A percentile compares a stretch with the other conserved stretches of the same genome.
These are phyloP conservation scores for Chelonus insularis DNA, from an alignment of 1,140 invertebrate genomes.

Conservation along the genomic window DNA sequence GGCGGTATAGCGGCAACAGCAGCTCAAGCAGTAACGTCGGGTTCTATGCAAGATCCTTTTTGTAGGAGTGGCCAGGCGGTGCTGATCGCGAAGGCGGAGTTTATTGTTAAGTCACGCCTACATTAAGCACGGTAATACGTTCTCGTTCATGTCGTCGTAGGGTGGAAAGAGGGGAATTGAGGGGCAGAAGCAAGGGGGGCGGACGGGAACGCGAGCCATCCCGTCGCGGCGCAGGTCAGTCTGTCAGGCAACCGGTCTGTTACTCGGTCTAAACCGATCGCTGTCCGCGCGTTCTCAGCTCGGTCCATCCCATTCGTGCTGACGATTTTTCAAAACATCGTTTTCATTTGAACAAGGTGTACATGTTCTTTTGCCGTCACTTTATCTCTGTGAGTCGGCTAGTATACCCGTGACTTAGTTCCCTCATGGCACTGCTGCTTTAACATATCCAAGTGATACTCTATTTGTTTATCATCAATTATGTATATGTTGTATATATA, in stretches of 20 bases:
- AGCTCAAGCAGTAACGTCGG: conserved; percentile 20
- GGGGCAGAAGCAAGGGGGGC: conserved; percentile 37
- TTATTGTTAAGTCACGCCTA: neutral
- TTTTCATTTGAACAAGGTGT: neutral
- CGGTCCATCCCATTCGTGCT: conserved; percentile 27
- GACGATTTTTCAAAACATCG: conserved; percentile 38
- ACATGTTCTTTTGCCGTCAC: neutral
- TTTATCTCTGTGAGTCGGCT: neutral
- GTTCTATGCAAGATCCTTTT: neutral
- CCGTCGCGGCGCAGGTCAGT: conserved; percentile 57
- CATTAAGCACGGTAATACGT: conserved; percentile 13
- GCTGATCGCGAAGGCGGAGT: neutral
- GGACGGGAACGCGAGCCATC: conserved; percentile 51
- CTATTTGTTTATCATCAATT: no score
- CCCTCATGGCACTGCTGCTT: no score
- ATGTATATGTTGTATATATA: no score
- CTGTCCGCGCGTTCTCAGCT: conserved; percentile 42
- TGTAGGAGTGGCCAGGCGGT: conserved; percentile 7
- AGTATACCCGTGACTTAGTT: no score
- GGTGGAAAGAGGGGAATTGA: conserved; percentile 27
- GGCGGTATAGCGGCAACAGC: neutral
- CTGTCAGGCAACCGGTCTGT: conserved; percentile 60
- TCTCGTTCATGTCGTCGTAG: conserved; percentile 48
- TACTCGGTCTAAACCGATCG: conserved; percentile 38
- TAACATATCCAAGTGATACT: neutral